Base-by-base conservation (phyloP, 2,797 vertebrate genomes). In the Naso thynnoides region DNA sequence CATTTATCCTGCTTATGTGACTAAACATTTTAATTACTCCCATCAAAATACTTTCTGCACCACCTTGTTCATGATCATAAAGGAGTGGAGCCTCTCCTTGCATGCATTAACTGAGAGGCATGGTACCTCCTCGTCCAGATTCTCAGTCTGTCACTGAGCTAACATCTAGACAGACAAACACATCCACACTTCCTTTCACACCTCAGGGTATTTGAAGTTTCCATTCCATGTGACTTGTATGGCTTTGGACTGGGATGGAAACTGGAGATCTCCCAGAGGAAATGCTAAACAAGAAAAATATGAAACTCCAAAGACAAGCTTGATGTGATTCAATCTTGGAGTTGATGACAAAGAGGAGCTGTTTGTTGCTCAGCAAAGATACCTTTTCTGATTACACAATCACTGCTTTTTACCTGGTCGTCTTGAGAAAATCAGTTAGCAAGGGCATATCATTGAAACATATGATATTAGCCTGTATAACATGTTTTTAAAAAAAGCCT, bases 121-220 rank as follows among this genome's bases (percentile, higher is more conserved):
- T 15, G 21, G 23, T 19, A 27, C 21, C 39, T 8, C 6, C 11
- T 33, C 15, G 7, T 29, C 8, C 15, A 24, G 11, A 8, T 23
- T 50, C 31, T 44, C 23, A 23, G 55, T 65, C 49, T 45, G 36
- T 48, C 44, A 68, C 56, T 26, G 29, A 48, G 57, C 33, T 31
- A 69, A 38, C 50, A 60, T 33, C 19, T 18, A 57, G 6, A 26
- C 26, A 42, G 41, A 45, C n/a, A 53, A 47, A 42, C 19, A 19
- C 49, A 55, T 33, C 41, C 45, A 15, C 41, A 36, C 58, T 79
- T 33, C 64, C 27, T 26, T 59, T 48, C 36, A 69, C 27, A 63
- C 27, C 50, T 54, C 44, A 36, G 13, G 14, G 16, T 29, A 14
- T 60, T 67, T 23, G n/a, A 38, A 24, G 42, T 68, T 55, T 78